Conservation (phyloP, 30 jellyfish, hydroid and myxozoan species). For the Hydractinia symbiolongicarpus region DNA sequence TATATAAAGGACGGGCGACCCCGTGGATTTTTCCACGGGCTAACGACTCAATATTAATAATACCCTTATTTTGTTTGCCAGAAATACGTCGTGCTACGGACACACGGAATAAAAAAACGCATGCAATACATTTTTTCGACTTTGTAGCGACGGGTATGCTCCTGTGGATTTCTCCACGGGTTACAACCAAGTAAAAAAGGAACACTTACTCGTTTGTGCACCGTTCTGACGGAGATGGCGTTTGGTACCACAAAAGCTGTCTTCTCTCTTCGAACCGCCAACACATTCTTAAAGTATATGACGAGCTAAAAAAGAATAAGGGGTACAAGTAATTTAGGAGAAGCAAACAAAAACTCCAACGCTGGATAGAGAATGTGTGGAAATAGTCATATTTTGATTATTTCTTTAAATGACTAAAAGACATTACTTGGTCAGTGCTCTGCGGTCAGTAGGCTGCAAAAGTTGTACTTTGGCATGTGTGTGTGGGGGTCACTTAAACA, state of each 20-base stretch:
- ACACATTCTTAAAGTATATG: constrained; percentile 55
- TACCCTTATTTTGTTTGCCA: no score
- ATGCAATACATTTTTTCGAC: background rate
- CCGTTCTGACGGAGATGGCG: constrained; percentile 78
- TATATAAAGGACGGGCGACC: no score
- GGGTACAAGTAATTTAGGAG: background rate
- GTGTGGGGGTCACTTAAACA: no score
- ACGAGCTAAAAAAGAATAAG: constrained; percentile 45
- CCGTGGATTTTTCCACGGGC: no score
- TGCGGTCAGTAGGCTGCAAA: no score
- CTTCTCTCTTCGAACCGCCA: constrained; percentile 58
- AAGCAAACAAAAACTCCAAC: constrained; percentile 6
- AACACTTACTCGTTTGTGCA: constrained; percentile 56
- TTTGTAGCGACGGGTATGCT: background rate
- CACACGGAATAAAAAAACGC: background rate
- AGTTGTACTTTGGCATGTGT: no score
- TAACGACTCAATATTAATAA: no score
- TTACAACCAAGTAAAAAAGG: background rate
- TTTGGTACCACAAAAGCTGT: constrained; percentile 92
- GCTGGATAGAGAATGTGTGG: no score
- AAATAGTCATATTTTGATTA: no score
- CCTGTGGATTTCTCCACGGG: background rate
- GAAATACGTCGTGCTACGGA: no score
- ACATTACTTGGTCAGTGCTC: no score
- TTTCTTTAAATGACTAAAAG: no score